Base-by-base conservation (phyloP, 2,797 vertebrate genomes). In the Monodelphis domestica region DNA sequence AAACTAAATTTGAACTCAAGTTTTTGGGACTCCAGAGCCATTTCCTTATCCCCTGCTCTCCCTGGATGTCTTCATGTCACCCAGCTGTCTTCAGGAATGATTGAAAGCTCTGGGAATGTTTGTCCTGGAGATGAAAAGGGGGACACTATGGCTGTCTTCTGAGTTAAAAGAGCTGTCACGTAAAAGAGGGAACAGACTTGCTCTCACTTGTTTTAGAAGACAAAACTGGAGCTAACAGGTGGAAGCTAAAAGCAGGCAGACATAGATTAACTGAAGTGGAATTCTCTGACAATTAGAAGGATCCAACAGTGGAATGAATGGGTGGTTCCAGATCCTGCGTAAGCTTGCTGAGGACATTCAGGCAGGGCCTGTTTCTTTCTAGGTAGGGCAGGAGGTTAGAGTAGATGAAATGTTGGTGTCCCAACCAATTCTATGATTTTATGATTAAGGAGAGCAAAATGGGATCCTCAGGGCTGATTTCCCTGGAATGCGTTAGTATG, bases 251-350 rank as follows among this genome's bases (percentile, higher is more conserved):
- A 50, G 55, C 15, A 92, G 59, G 70, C 38, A 88, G 45, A 50
- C 91, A 93, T 51, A 51, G 52, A 24, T 91, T 38, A 84, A 92
- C 91, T 90, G 51, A 29, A 6, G 90, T 94, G 87, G 89, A 93
- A 89, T 78, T 94, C 38, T 78, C n/a, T 17, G 21, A 21, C 17
- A 78, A 45, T 78, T 45, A 38, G n/a, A 78, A 45, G 63, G 21
- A 78, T 78, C 63, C 17, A 24, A 38, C n/a, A 45, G 21, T 24
- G 21, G 17, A 38, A 78, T 78, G 63, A 45, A 78, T 38, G n/a
- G 7, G 30, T 12, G n/a, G 21, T 17, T 78, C n/a, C 63, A 9
- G 21, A 6, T 78, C 2, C 7, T 45, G 15, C 21, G 10, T 45
- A n/a, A 78, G n/a, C 21, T 78, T 24, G 2, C 63, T 78, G 63